Conservation (phyloP, 1,140 invertebrate genomes). For the Drosophila kanapiae region DNA sequence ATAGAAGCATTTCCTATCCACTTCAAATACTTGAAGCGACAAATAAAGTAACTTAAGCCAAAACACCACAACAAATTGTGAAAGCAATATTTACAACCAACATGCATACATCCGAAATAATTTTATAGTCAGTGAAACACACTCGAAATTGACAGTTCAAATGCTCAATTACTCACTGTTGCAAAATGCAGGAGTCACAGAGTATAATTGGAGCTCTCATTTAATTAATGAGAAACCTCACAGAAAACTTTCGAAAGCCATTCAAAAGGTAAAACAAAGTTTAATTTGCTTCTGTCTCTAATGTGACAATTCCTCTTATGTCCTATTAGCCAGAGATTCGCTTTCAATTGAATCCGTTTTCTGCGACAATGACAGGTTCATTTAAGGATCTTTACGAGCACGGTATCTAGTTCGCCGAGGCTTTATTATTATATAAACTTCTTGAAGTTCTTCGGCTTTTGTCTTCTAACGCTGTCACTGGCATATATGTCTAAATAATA, state of each 20-base stretch:
- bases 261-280: constrained; percentile 17
- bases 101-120: too few relatives aligned
- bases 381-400: background rate
- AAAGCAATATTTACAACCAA: too few relatives aligned
- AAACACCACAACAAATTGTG: too few relatives aligned
- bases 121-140: background rate
- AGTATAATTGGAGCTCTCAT: background rate
- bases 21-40: too few relatives aligned
- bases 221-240: constrained; percentile 23
- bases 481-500: constrained; percentile 80
- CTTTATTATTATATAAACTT: constrained; percentile 7
- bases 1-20: too few relatives aligned
- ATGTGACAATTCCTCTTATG: constrained; percentile 14
- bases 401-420: constrained; percentile 33
- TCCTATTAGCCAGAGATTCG: constrained; percentile 26
- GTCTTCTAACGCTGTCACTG: constrained; percentile 61
- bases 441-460: constrained; percentile 40
- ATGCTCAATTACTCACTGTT: constrained; percentile 9
- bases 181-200: constrained; percentile 4
- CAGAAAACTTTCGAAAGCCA: constrained; percentile 29
- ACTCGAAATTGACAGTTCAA: background rate
- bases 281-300: constrained; percentile 27
- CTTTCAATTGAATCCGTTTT: constrained; percentile 15
- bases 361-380: background rate
- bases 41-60: too few relatives aligned